These are phyloP conservation scores for Irena cyanogastra DNA, from an alignment of 2,113 vertebrate species.

Conservation along the genomic window DNA sequence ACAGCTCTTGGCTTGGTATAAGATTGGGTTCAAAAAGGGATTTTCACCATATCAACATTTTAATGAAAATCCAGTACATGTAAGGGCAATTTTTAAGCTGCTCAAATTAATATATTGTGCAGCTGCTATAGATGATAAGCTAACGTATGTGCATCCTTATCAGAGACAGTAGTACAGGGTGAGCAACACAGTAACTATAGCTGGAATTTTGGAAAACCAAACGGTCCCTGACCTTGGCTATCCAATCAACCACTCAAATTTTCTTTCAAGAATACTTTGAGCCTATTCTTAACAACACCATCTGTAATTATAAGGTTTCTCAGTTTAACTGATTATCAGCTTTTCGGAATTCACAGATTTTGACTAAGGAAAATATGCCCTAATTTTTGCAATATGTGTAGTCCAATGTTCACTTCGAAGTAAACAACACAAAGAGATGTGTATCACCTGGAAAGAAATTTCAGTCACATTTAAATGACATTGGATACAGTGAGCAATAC, in stretches of 20 bases:
- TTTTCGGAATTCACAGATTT: neutral
- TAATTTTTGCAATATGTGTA: neutral
- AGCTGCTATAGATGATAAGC: neutral
- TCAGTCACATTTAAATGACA: neutral
- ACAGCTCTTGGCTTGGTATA: neutral
- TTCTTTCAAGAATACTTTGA: neutral
- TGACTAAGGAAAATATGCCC: neutral
- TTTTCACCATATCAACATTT: neutral
- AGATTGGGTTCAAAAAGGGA: neutral
- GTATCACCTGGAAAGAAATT: neutral
- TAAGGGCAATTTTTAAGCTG: neutral
- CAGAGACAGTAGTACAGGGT: neutral
- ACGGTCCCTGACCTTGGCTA: neutral
- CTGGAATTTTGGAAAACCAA: neutral
- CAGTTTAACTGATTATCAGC: neutral
- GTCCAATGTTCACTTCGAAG: neutral
- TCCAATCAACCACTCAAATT: neutral
- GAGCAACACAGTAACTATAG: neutral
- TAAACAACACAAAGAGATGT: neutral
- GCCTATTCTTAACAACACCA: neutral
- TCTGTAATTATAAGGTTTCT: neutral
- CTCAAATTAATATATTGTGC: neutral
- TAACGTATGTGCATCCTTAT: neutral
- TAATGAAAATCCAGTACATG: neutral
- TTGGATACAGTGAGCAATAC: neutral